phyloP scores from a whole-genome alignment of 2,113 vertebrate genomes.

The Platysteira castanea region DNA sequence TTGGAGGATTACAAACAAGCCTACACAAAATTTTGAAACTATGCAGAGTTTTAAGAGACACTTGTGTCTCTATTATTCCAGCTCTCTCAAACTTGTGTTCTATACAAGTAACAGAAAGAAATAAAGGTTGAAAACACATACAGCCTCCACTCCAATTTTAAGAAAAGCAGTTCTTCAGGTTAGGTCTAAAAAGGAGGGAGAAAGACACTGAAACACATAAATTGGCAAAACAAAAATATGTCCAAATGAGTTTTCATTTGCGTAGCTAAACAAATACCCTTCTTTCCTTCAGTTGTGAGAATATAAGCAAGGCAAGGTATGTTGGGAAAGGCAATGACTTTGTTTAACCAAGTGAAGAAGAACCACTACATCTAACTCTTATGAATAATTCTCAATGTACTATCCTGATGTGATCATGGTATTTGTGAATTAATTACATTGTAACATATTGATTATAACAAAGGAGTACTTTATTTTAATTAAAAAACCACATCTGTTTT shows the following conservation, averaged over 20 bases:
- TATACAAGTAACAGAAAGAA: not conserved
- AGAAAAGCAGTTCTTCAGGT: not conserved
- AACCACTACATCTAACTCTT: not conserved
- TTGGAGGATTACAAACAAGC: not conserved
- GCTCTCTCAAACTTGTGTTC: not conserved
- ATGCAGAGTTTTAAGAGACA: not conserved
- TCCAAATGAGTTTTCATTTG: slow-evolving; percentile 33
- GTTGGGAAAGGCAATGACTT: not conserved
- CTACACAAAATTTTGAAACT: not conserved
- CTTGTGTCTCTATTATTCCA: not conserved
- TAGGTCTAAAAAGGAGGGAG: not conserved
- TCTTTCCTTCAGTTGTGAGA: not conserved
- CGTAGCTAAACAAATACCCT: not conserved
- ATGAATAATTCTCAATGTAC: not conserved
- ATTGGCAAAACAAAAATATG: not conserved
- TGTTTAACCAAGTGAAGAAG: not conserved
- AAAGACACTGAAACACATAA: not conserved
- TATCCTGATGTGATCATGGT: not conserved
- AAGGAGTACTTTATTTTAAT: not conserved
- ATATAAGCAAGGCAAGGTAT: not conserved
- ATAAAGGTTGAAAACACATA: not conserved
- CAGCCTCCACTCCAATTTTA: not conserved
- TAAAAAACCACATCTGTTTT: not conserved
- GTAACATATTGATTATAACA: not conserved
- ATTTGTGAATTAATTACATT: not conserved